phyloP scores from a whole-genome alignment of 2,113 vertebrate species.

The Centropristis striata region DNA sequence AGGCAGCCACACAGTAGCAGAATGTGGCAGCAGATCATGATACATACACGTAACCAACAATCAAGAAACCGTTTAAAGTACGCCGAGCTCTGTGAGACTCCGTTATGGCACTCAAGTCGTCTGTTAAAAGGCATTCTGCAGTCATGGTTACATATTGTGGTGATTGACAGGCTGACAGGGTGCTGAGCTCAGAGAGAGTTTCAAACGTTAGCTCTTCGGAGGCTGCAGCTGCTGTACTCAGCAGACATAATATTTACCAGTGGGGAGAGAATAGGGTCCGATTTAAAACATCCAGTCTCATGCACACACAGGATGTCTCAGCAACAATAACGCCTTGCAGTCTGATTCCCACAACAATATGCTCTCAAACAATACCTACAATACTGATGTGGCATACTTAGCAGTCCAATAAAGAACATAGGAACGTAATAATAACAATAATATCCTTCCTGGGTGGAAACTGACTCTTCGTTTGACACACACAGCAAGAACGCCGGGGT shows the following conservation, averaged over 20 bases:
- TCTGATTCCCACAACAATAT: conserved; percentile 65
- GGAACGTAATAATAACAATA: conserved; percentile 25
- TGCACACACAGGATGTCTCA: conserved; percentile 75
- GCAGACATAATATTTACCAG: conserved; percentile 80
- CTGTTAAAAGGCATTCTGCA: conserved; percentile 43
- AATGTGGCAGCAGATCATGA: background rate
- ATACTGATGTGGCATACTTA: conserved; percentile 24
- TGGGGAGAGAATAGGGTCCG: conserved; percentile 38
- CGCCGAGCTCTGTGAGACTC: conserved; percentile 22
- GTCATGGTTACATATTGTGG: conserved; percentile 38
- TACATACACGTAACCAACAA: conserved; percentile 6
- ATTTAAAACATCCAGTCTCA: conserved; percentile 55
- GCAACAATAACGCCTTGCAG: conserved; percentile 47
- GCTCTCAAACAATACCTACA: conserved; percentile 24
- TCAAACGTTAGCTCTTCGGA: conserved; percentile 47
- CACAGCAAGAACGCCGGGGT: background rate
- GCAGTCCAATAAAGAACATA: conserved; percentile 14
- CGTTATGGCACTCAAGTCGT: conserved; percentile 26
- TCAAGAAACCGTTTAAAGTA: conserved; percentile 22
- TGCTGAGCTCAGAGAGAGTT: conserved; percentile 56
- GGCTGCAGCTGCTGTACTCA: conserved; percentile 65
- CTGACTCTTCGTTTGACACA: conserved; percentile 14
- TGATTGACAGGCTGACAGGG: conserved; percentile 70
- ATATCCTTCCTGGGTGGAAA: conserved; percentile 1
- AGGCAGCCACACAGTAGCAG: conserved; percentile 34